Percentiles rank a stretch among this genome's conserved stretches.
phyloP scores from a whole-genome alignment of 2,888 invertebrate species.

The Orthonychiurus folsomi region DNA sequence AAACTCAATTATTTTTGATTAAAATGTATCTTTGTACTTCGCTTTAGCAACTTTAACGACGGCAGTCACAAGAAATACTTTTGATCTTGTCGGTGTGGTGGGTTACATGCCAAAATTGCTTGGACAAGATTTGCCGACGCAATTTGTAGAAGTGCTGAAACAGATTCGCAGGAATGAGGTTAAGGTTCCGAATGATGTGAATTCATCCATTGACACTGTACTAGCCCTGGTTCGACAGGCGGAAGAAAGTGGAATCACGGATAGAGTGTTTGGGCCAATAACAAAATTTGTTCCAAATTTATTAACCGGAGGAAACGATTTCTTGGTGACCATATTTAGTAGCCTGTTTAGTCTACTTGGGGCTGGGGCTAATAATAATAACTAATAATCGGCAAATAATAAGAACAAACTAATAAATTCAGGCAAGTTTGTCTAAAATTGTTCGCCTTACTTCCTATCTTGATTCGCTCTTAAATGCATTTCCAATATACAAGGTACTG shows the following conservation, averaged over 20 bases:
- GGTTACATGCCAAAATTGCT: slow-evolving; percentile 35
- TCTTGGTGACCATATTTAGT: slow-evolving; percentile 32
- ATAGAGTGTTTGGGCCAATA: slow-evolving; percentile 29
- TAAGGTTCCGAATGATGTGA: slow-evolving; percentile 26
- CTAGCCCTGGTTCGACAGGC: slow-evolving; percentile 28
- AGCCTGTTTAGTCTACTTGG: slow-evolving; percentile 31
- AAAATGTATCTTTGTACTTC: too few species aligned
- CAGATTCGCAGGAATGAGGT: slow-evolving; percentile 26
- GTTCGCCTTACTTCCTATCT: too few species aligned
- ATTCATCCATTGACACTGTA: slow-evolving; percentile 32
- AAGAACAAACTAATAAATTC: too few species aligned
- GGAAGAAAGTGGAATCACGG: slow-evolving; percentile 28
- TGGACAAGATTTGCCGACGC: slow-evolving; percentile 31
- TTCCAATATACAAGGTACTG: too few species aligned
- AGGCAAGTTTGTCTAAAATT: not conserved
- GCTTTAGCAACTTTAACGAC: slow-evolving; percentile 24
- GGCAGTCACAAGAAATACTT: slow-evolving; percentile 27
- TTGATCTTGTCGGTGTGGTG: slow-evolving; percentile 33
- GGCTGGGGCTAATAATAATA: slow-evolving; percentile 2
- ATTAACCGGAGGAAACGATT: slow-evolving; percentile 27
- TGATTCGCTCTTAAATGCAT: too few species aligned
- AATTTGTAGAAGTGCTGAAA: slow-evolving; percentile 31
- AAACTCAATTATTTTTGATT: too few species aligned
- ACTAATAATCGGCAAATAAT: not conserved
- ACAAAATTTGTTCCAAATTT: slow-evolving; percentile 30